Evolutionary conservation across 2,888 invertebrate species (phyloP).

Genomic region (Beris chalybata): DNA sequence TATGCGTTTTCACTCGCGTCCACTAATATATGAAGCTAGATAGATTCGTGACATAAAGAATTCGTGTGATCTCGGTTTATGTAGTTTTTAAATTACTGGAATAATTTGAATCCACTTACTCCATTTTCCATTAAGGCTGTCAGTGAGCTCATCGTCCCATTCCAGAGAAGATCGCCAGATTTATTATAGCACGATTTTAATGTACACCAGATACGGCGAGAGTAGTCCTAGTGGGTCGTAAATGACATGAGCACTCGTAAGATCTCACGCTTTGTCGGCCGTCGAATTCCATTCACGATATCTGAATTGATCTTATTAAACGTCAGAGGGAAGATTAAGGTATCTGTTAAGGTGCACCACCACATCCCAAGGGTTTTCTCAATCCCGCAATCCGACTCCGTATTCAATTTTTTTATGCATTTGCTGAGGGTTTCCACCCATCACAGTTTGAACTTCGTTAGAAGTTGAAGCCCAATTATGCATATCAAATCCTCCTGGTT

Average conservation of each 20-base stretch:
- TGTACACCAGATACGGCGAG: constrained; percentile 33
- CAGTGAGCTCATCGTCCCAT: constrained; percentile 36
- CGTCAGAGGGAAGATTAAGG: not conserved
- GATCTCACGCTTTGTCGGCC: constrained; percentile 28
- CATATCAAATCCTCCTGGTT: not conserved
- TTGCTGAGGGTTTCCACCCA: constrained; percentile 9
- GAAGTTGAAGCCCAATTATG: not conserved
- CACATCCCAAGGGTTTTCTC: constrained; percentile 31
- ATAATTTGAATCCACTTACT: constrained; percentile 27
- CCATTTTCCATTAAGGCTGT: constrained; percentile 31
- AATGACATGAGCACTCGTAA: constrained; percentile 34
- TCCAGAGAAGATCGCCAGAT: constrained; percentile 33
- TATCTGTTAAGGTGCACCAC: constrained; percentile 16
- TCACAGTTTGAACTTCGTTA: not conserved
- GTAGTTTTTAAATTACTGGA: constrained; percentile 21
- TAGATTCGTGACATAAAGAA: constrained; percentile 20
- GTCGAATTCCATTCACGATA: not conserved
- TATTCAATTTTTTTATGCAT: constrained; percentile 14
- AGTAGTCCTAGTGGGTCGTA: constrained; percentile 35
- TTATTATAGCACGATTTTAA: constrained; percentile 35
- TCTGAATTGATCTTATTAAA: not conserved
- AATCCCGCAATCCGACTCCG: not conserved
- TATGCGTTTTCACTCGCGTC: constrained; percentile 40
- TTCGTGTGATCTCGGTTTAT: constrained; percentile 24
- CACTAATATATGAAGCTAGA: constrained; percentile 38